Evolutionary conservation across 2,113 vertebrate genomes (phyloP).

Genomic region (Galemys pyrenaicus): DNA sequence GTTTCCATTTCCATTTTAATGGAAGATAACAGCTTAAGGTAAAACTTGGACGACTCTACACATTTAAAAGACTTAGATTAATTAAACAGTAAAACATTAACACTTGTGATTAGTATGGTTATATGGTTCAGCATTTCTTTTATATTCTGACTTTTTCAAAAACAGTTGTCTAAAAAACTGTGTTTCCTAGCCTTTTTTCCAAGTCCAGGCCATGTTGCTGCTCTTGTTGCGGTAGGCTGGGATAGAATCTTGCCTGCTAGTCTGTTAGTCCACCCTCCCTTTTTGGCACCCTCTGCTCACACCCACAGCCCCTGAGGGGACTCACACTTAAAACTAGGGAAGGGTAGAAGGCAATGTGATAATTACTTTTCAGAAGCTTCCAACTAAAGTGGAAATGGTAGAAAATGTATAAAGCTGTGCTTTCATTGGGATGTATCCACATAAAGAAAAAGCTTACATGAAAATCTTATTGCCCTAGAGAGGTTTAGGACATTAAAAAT

Average conservation of each 20-base stretch:
- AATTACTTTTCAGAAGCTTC: background rate
- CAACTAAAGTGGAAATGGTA: background rate
- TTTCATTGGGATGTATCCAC: background rate
- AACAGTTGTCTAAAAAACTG: background rate
- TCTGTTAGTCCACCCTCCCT: background rate
- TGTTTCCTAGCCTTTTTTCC: background rate
- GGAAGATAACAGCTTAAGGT: background rate
- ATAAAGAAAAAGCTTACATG: background rate
- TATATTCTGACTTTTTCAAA: background rate
- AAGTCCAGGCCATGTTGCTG: background rate
- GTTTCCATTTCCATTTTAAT: background rate
- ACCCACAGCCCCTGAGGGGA: background rate
- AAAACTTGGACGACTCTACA: background rate
- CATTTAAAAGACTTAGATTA: background rate
- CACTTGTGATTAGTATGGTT: background rate
- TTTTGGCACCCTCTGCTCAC: background rate
- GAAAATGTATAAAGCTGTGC: background rate
- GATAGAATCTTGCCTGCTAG: background rate
- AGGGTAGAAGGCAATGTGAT: background rate
- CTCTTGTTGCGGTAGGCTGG: background rate
- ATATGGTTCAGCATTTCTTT: background rate
- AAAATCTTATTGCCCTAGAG: background rate
- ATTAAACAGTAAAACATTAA: constrained; percentile 21
- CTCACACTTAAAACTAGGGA: background rate
- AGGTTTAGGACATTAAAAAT: background rate